phyloP scores from a whole-genome alignment of 2,113 vertebrate genomes.

The Oryzias celebensis region DNA sequence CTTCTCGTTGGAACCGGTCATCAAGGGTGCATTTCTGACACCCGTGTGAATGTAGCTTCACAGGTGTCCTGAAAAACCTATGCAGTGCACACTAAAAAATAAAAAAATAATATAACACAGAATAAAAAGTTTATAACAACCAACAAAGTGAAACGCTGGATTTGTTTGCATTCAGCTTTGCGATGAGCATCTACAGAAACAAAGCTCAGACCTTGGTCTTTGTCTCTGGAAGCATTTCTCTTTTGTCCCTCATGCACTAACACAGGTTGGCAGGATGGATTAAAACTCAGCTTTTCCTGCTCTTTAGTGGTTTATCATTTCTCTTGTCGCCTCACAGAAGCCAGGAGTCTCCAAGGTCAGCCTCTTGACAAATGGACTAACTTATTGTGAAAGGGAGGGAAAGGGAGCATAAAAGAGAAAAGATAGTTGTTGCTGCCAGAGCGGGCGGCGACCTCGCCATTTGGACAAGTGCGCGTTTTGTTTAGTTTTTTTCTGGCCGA shows the following conservation, averaged over 20 bases:
- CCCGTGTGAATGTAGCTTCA: too few relatives aligned
- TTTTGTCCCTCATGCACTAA: constrained; percentile 21
- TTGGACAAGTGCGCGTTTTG: constrained; percentile 35
- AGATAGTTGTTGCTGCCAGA: constrained; percentile 68
- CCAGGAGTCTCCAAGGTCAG: constrained; percentile 52
- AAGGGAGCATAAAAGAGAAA: constrained; percentile 58
- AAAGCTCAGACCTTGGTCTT: constrained; percentile 11
- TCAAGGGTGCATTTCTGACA: too few relatives aligned
- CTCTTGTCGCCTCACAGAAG: constrained; percentile 36
- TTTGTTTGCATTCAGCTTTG: not conserved
- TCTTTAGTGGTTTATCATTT: constrained; percentile 34
- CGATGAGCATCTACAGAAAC: constrained; percentile 1
- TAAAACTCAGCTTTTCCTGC: constrained; percentile 25
- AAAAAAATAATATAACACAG: too few relatives aligned
- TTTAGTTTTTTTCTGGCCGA: constrained; percentile 14
- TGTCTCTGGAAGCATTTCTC: constrained; percentile 26
- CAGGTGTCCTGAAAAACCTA: too few relatives aligned
- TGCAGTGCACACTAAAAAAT: too few relatives aligned
- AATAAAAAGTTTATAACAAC: not conserved
- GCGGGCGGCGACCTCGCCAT: constrained; percentile 54
- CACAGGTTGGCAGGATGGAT: constrained; percentile 29
- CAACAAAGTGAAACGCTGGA: constrained; percentile 1
- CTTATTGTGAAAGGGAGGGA: constrained; percentile 63
- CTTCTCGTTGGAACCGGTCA: too few relatives aligned
- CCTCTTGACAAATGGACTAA: constrained; percentile 64